Conservation (phyloP, 2,797 vertebrate species). For the Lemur catta region DNA sequence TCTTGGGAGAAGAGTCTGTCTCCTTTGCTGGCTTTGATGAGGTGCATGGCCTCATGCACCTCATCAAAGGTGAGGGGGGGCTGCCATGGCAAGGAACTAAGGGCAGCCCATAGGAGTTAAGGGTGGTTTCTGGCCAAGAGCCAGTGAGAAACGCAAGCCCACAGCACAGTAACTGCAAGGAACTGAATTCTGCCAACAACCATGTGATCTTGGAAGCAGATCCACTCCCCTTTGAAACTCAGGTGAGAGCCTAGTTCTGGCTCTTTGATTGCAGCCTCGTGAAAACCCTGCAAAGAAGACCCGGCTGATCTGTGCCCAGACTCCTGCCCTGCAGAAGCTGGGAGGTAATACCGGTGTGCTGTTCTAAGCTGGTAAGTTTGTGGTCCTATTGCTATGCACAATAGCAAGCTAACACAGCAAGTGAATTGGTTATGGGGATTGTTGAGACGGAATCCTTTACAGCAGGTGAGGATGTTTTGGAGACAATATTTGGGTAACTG, state of each 20-base stretch:
- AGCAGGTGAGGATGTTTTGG: background rate
- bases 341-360: background rate
- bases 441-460: background rate
- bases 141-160: background rate
- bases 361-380: background rate
- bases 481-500: background rate
- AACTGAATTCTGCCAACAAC: background rate
- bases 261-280: background rate
- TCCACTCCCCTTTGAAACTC: background rate
- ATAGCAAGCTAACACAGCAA: fast-evolving
- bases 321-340: background rate
- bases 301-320: background rate
- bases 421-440: background rate
- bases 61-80: no score
- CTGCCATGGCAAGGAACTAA: background rate
- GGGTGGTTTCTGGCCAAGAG: background rate
- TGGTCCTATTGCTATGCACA: no score
- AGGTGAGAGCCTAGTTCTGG: background rate
- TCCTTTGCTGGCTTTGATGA: background rate
- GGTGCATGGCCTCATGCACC: background rate
- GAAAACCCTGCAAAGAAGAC: background rate
- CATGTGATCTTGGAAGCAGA: background rate
- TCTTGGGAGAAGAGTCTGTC: background rate
- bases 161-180: no score
- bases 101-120: background rate